Base-by-base conservation (phyloP, 2,888 invertebrate genomes). In the Zygothrica quintamaculata region DNA sequence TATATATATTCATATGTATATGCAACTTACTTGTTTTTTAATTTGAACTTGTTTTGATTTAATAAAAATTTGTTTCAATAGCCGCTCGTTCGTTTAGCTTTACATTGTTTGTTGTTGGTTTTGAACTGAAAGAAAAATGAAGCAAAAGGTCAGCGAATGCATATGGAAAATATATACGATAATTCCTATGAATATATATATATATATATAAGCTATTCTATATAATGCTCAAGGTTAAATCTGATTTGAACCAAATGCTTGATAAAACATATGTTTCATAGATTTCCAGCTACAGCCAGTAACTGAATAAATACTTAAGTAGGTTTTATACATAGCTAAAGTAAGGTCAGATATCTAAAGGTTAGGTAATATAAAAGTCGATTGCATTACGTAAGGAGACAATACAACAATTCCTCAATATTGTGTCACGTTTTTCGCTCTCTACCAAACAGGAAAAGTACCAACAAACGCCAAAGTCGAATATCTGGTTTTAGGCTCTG, bases 371-470 rank as follows among this genome's bases (percentile, higher is more conserved):
- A 25, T 22, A 15, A 37, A 1, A 18, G 31, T n/a, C 12, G 25
- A 57, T 39, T 57, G 67, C 48, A 76, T 78, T 78, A 76, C 69
- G 73, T 73, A 76, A 79, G 76, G 48, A 48, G 42, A 40, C 58
- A 68, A 57, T n/a, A n/a, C 59, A 47, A 65, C 26, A 65, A 65
- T 48, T 68, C 11, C 15, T 48, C 48, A 48, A 11, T 40, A 44
- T 61, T 62, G 66, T 66, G 67, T 65, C 81, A 77, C 70, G 72
- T 70, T 70, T 29, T 31, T n/a, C 9, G 25, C n/a, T 13, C 51
- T 8, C 2, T 22, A 22, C n/a, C n/a, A 22, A 22, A 22, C 3
- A 22, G 5, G 18, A 22, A 22, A 18, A 40, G 7, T 50, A 52
- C 34, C 47, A 39, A 40, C 18, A 55, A 39, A 18, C 79, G 74